Evolutionary conservation across 2,888 invertebrate species (phyloP).

Genomic region (Nycteola revayana): DNA sequence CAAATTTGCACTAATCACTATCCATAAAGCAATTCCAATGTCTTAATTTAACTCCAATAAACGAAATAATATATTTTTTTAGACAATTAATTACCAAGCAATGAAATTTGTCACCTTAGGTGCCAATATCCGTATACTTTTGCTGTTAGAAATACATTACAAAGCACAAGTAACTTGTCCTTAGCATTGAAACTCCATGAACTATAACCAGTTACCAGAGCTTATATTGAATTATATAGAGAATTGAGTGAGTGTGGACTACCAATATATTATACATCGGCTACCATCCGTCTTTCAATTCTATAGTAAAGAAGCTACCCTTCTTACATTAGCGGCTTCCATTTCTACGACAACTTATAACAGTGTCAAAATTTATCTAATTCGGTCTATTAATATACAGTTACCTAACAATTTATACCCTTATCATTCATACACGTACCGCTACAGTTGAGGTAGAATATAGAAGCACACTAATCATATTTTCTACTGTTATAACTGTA

Average conservation of each 20-base stretch:
- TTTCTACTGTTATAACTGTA: slow-evolving; percentile 73
- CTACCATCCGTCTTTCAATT: slow-evolving; percentile 18
- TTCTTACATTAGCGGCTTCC: slow-evolving; percentile 44
- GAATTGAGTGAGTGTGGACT: neutral
- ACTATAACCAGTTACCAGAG: slow-evolving; percentile 22
- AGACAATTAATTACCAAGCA: slow-evolving; percentile 39
- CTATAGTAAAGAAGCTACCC: slow-evolving; percentile 48
- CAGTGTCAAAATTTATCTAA: slow-evolving; percentile 19
- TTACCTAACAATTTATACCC: slow-evolving; percentile 12
- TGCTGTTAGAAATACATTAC: slow-evolving; percentile 62
- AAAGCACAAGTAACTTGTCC: slow-evolving; percentile 57
- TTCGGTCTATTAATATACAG: slow-evolving; percentile 25
- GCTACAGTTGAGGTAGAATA: slow-evolving; percentile 30
- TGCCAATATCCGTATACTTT: slow-evolving; percentile 70
- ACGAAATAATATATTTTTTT: slow-evolving; percentile 34
- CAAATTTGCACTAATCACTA: slow-evolving; percentile 44
- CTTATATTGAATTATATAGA: slow-evolving; percentile 12
- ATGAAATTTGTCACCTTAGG: slow-evolving; percentile 65
- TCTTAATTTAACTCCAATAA: slow-evolving; percentile 37
- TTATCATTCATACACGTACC: slow-evolving; percentile 7
- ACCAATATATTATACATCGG: slow-evolving; percentile 11
- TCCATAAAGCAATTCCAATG: slow-evolving; percentile 46
- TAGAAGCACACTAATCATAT: slow-evolving; percentile 55
- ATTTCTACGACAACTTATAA: slow-evolving; percentile 27
- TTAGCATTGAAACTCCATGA: slow-evolving; percentile 42